phyloP scores from a whole-genome alignment of 2,113 vertebrate species.

The cattle (Bos taurus) region ARS-UCD2.0 NC_037338.1:50417501-50418000 shows the following conservation, averaged over 20 bases:
- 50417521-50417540: constrained; percentile 79
- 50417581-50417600: constrained; percentile 76
- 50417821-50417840: not conserved
- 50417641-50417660: constrained; percentile 80
- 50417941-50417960: not conserved
- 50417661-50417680: constrained; percentile 87
- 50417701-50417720: constrained; percentile 82
- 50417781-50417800: not conserved
- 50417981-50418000: not conserved
- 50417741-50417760: not conserved
- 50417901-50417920: not conserved
- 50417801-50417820: not conserved
- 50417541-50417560: constrained; percentile 78
- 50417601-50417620: constrained; percentile 83
- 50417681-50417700: constrained; percentile 82
- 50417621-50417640: constrained; percentile 85
- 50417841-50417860: not conserved
- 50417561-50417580: constrained; percentile 79
- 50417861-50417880: not conserved
- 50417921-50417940: not conserved
- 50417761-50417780: not conserved
- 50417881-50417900: not conserved
- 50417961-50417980: not conserved
- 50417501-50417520: constrained; percentile 83
- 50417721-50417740: not conserved